Evolutionary conservation across 2,797 vertebrate species (phyloP).

Genomic region (Lacerta bilineata): DNA sequence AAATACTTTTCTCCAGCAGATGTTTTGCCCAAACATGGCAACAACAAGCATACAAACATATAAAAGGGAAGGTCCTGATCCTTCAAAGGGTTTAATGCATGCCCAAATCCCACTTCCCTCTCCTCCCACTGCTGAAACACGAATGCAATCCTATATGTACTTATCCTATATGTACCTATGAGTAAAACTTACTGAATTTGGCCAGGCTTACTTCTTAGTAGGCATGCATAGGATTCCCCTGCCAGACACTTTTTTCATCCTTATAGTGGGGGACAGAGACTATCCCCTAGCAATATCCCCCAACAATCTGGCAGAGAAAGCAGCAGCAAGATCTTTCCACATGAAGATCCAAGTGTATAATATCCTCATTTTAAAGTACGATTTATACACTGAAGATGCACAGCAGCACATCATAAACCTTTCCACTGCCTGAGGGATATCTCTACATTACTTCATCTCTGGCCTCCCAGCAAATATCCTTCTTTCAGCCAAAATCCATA

Average conservation of each 20-base stretch:
- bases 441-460: not conserved
- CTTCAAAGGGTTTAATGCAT: not conserved
- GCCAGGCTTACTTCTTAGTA: not conserved
- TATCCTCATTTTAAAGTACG: not conserved
- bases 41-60: not conserved
- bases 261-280: not conserved
- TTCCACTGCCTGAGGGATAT: not conserved
- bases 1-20: slow-evolving; percentile 3
- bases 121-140: not conserved
- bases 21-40: not conserved
- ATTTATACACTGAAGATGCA: not conserved
- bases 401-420: not conserved
- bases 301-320: not conserved
- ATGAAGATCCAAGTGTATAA: not conserved
- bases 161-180: no score
- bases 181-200: not conserved
- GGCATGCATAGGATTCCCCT: no score
- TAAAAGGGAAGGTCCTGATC: not conserved
- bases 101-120: no score
- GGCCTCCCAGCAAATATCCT: not conserved
- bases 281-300: not conserved
- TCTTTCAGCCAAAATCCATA: not conserved
- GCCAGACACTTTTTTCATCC: not conserved
- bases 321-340: not conserved
- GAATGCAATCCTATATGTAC: not conserved